Percentiles rank a stretch among this genome's conserved stretches.
Conservation (phyloP, 2,113 vertebrate species). For the Okapia johnstoni region DNA sequence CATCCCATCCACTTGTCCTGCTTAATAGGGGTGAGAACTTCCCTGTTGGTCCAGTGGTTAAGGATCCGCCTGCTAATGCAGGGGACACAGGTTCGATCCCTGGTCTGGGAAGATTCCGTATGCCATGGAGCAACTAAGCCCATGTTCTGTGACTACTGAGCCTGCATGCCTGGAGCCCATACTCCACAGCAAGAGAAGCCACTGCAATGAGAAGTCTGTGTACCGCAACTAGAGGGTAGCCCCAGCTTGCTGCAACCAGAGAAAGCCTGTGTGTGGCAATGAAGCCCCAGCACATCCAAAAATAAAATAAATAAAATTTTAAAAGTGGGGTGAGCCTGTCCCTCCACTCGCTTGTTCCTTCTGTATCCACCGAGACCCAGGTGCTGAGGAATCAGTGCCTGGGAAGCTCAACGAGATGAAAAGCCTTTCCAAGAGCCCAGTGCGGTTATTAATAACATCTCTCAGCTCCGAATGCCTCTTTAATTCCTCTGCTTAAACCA, state of each 20-base stretch:
- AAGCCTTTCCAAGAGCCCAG: not conserved
- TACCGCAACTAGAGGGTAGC: not conserved
- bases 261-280: not conserved
- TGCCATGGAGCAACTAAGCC: not conserved
- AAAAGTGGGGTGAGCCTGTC: not conserved
- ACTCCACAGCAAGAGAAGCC: not conserved
- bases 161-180: not conserved
- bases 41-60: not conserved
- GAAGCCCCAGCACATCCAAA: not conserved
- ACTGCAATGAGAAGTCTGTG: not conserved
- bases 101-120: not conserved
- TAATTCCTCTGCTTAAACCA: conserved; percentile 67
- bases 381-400: not conserved
- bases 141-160: fast-evolving
- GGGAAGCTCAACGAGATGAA: not conserved
- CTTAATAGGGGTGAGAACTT: not conserved
- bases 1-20: too few species aligned
- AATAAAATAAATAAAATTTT: not conserved
- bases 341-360: not conserved
- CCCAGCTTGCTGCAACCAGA: not conserved
- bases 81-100: not conserved
- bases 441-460: conserved; percentile 50
- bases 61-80: not conserved
- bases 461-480: conserved; percentile 45
- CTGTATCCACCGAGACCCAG: not conserved